These are phyloP conservation scores for Magallana nippona DNA, from an alignment of 2,888 invertebrate genomes.

Conservation along the genomic window DNA sequence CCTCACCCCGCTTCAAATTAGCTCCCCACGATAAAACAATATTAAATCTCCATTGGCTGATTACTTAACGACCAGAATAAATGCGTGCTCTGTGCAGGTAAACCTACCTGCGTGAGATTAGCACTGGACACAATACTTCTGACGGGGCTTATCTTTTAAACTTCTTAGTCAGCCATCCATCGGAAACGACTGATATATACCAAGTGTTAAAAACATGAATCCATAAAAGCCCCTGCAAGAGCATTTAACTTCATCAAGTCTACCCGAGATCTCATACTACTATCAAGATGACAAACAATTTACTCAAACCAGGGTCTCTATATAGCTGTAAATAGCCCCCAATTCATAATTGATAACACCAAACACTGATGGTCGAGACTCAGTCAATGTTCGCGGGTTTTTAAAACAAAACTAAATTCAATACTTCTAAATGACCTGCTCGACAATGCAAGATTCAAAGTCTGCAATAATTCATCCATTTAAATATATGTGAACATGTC, in stretches of 20 bases:
- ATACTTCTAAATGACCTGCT: background rate
- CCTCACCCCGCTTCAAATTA: background rate
- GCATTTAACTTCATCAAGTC: conserved; percentile 26
- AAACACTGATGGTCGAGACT: background rate
- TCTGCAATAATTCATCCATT: background rate
- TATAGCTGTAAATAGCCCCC: background rate
- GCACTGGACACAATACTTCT: conserved; percentile 26
- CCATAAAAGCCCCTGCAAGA: background rate
- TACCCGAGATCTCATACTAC: background rate
- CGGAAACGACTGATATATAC: conserved; percentile 15
- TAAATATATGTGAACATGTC: background rate
- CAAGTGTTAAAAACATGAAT: conserved; percentile 24
- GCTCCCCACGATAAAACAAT: conserved; percentile 27
- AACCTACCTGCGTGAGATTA: conserved; percentile 33
- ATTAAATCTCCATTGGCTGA: conserved; percentile 32
- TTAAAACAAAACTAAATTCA: background rate
- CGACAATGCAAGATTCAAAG: background rate
- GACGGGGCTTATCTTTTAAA: conserved; percentile 25
- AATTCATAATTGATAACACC: conserved; percentile 11
- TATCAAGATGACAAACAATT: background rate
- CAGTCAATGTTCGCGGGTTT: background rate
- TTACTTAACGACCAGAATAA: conserved; percentile 24
- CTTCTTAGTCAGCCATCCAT: conserved; percentile 26
- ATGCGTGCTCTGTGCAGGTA: conserved; percentile 19
- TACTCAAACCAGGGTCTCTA: background rate